Evolutionary conservation across 2,113 vertebrate species (phyloP), one percentile per base, ranked within the genome.

Genomic region (Scomber colias): DNA sequence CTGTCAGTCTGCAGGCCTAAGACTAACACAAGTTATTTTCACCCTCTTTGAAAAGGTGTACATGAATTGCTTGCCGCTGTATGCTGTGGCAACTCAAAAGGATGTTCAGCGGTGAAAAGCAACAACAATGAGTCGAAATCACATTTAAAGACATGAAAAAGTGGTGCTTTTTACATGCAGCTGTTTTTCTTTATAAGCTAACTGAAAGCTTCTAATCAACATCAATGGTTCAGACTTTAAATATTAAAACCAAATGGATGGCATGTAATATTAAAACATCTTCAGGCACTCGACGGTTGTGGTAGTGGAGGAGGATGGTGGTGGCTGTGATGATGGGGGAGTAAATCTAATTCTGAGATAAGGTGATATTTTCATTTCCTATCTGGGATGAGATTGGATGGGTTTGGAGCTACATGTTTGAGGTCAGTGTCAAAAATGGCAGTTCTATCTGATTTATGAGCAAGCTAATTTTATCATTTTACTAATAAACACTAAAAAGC

Each of bases 201-300:
- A 84, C 79, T 90, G 75, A 89, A 87, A 86, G 79, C 82, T 74
- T 85, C 90, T 92, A 92, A 95, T 94, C 93, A 93, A 90, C 92
- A 92, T 88, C 89, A 92, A 77, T 84, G 76, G 75, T 71, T 89
- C 82, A 55, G 65, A 62, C 62, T 86, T 95, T 89, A 94, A 94
- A 93, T 87, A 94, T 94, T 95, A 88, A 94, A 92, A 88, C 80
- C 87, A 85, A 92, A 92, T 92, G 89, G 89, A 92, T 93, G 77
- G 83, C 86, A 94, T 95, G 87, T 92, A 92, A 95, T 93, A 93
- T 94, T 93, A 89, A 95, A 92, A 89, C 72, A 85, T 93, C 93
- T 92, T 89, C 89, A 91, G 92, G 90, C 90, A 78, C 71, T 89
- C 45, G 74, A 87, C 62, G 82, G 71, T 87, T 79, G 62, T 74